A percentile compares a stretch with the other conserved stretches of the same genome.
Evolutionary conservation across 1,140 invertebrate species (phyloP).

Genomic region (Ceratitis capitata): DNA sequence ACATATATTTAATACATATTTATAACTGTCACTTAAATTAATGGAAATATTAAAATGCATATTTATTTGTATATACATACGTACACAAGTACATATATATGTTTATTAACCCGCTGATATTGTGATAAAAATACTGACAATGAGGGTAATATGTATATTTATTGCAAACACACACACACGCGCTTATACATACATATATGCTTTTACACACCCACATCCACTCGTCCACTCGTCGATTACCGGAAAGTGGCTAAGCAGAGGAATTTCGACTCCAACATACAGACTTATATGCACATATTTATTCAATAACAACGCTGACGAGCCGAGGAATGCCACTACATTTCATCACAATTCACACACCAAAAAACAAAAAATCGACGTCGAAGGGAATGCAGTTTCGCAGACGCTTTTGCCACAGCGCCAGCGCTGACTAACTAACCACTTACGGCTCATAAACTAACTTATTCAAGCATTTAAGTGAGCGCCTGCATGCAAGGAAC

Average conservation of each 20-base stretch:
- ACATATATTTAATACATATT: no score
- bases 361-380: no score
- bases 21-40: slow-evolving; percentile 24
- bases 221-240: no score
- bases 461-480: background rate
- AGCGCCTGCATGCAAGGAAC: background rate
- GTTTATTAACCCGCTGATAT: background rate
- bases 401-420: background rate
- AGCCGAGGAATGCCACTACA: background rate
- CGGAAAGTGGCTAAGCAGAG: slow-evolving; percentile 8
- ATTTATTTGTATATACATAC: background rate
- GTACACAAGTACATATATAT: background rate
- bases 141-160: slow-evolving; percentile 23
- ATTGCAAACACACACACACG: background rate
- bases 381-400: background rate
- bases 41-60: background rate
- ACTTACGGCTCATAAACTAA: background rate
- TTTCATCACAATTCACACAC: slow-evolving; percentile 21
- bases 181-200: background rate
- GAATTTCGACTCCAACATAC: background rate
- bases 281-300: no score
- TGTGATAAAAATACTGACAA: background rate
- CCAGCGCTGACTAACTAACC: background rate
- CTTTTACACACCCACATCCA: background rate
- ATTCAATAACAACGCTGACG: no score